Evolutionary conservation across 2,113 vertebrate genomes (phyloP).

Genomic region (Clinocottus analis): DNA sequence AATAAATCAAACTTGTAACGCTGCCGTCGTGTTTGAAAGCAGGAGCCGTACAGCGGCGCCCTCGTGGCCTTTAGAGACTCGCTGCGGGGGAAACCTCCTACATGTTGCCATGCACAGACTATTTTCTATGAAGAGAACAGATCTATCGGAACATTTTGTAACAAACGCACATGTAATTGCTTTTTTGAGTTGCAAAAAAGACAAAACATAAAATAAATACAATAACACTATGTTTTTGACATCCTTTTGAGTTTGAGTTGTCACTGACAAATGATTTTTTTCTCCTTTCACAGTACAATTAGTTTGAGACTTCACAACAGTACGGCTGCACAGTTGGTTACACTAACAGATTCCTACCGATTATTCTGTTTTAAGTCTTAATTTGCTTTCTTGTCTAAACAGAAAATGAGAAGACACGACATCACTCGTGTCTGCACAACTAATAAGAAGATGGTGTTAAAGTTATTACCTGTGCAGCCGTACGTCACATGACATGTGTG

Average conservation of each 20-base stretch:
- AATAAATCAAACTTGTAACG: background rate
- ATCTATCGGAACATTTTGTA: constrained; percentile 60
- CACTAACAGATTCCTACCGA: too few species aligned
- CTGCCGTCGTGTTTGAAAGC: constrained; percentile 47
- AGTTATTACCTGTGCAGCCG: background rate
- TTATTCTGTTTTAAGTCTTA: background rate
- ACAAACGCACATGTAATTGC: constrained; percentile 55
- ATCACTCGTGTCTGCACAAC: background rate
- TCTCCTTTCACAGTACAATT: background rate
- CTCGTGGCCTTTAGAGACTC: background rate
- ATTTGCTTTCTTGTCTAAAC: background rate
- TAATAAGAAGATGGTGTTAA: background rate
- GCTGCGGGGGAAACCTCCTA: background rate
- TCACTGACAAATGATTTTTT: constrained; percentile 9
- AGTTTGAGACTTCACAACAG: background rate
- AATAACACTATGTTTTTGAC: constrained; percentile 57
- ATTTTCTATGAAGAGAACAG: constrained; percentile 57
- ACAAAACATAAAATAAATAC: constrained; percentile 49
- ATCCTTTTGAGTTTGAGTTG: constrained; percentile 30
- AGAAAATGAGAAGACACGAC: background rate
- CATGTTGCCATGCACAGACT: constrained; percentile 48
- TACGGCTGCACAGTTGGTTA: background rate
- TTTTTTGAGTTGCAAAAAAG: constrained; percentile 57
- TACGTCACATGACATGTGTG: background rate
- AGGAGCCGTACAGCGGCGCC: background rate